phyloP scores from a whole-genome alignment of 2,797 vertebrate species.

The Premnoplex brunnescens region DNA sequence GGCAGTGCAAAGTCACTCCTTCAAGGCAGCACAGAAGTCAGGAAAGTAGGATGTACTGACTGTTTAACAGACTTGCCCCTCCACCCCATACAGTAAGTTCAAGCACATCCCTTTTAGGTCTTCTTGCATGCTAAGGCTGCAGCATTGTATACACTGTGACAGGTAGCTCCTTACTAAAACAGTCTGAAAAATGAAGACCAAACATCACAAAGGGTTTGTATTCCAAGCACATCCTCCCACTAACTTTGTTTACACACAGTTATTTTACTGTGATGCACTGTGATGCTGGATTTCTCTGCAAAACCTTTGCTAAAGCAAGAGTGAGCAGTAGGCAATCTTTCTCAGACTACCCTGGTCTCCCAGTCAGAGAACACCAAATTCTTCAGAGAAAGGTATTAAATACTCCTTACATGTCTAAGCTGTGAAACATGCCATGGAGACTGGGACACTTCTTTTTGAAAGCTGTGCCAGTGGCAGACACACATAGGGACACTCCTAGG shows the following conservation, averaged over 20 bases:
- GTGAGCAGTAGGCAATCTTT: background rate
- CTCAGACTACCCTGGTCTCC: background rate
- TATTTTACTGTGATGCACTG: background rate
- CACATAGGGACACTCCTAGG: background rate
- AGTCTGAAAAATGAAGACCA: background rate
- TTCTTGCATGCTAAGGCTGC: background rate
- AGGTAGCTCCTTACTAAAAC: background rate
- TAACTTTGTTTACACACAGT: background rate
- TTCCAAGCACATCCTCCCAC: background rate
- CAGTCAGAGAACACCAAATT: fast-evolving
- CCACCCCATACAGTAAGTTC: background rate
- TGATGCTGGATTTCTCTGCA: background rate
- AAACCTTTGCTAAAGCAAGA: background rate
- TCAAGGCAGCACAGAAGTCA: background rate
- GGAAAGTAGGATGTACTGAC: background rate
- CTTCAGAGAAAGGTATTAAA: background rate
- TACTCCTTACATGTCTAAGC: background rate
- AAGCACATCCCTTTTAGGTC: background rate
- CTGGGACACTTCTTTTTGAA: background rate
- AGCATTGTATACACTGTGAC: background rate
- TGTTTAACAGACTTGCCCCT: background rate
- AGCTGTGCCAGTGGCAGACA: background rate
- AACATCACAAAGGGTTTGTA: background rate
- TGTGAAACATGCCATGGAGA: background rate
- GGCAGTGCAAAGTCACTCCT: background rate